Evolutionary conservation across 2,888 invertebrate genomes (phyloP), one percentile per base, ranked within the genome.

Genomic region (Drosophila meridionalis): DNA sequence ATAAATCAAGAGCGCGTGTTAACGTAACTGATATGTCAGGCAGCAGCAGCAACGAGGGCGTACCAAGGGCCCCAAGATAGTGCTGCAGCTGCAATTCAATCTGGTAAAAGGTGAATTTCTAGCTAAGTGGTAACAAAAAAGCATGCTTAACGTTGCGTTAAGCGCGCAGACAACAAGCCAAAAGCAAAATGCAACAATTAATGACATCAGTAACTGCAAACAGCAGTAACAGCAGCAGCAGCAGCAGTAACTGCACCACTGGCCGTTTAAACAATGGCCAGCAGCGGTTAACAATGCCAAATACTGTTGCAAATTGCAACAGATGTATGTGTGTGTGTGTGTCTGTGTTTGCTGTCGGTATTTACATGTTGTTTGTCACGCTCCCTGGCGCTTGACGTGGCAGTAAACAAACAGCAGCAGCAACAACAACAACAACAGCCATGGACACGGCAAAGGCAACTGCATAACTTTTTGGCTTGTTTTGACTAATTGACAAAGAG

Each of bases 401-500:
- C 62, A 73, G 55, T 64, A 68, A 72, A 71, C 71, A 79, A 75
- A 55, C 60, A 60, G 43, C 50, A 60, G 43, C 50, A 58, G 20
- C 55, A 45, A 12, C 40, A 62, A 28, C 20, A 20, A 20, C 20
- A 20, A 28, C 26, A 43, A 28, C 48, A 60, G 42, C 56, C 60
- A 12, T 43, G 30, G 43, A 42, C 60, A 50, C 55, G 43, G 61
- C 62, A 62, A 48, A 52, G 69, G 58, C 62, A 75, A 66, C 68
- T 73, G 64, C 75, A 84, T 82, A 81, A 76, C 80, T 83, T 80
- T 75, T 80, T 80, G 76, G 73, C 69, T 80, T 85, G 78, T 85
- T 79, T 76, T 72, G 75, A 78, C 88, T 89, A 89, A 89, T 89
- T 87, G 88, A 80, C 76, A 77, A 77, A 76, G 79, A 80, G 59